Percentiles rank a stretch among this genome's conserved stretches.
These are phyloP conservation scores for Troides helena DNA, from an alignment of 2,888 invertebrate species.

Conservation along the genomic window DNA sequence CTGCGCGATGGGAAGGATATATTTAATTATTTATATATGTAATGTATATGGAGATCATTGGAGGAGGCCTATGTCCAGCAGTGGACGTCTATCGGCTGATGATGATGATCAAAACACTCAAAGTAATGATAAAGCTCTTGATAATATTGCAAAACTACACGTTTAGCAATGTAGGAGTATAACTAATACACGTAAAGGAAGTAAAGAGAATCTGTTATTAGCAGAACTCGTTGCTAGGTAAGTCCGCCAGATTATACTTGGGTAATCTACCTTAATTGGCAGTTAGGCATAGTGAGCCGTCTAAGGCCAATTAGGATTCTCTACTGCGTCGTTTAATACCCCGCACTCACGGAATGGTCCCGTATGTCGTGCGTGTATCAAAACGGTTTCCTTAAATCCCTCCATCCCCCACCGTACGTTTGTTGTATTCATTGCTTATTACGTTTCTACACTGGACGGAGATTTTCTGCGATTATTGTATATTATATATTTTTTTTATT, in stretches of 20 bases:
- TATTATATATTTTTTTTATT: background rate
- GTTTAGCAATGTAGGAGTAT: background rate
- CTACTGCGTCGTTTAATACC: conserved; percentile 27
- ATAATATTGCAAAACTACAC: background rate
- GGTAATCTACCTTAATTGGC: conserved; percentile 31
- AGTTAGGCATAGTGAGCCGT: conserved; percentile 29
- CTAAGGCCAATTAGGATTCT: conserved; percentile 29
- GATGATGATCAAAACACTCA: too few species aligned
- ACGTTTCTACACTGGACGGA: background rate
- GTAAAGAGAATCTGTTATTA: conserved; percentile 14
- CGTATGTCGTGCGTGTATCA: conserved; percentile 22
- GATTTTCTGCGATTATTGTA: background rate
- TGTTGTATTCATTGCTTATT: conserved; percentile 11
- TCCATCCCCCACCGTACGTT: conserved; percentile 2
- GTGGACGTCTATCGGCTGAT: too few species aligned
- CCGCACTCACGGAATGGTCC: conserved; percentile 17
- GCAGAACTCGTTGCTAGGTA: conserved; percentile 18
- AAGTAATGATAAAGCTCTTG: too few species aligned
- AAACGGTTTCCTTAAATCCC: conserved; percentile 17
- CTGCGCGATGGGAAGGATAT: too few species aligned
- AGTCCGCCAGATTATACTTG: conserved; percentile 27
- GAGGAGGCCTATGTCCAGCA: too few species aligned
- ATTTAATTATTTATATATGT: too few species aligned
- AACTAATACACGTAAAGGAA: background rate
- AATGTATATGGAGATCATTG: too few species aligned